A percentile compares a stretch with the other conserved stretches of the same genome.
These are phyloP conservation scores for Heliangelus exortis DNA, from an alignment of 2,797 vertebrate species.

Conservation along the genomic window DNA sequence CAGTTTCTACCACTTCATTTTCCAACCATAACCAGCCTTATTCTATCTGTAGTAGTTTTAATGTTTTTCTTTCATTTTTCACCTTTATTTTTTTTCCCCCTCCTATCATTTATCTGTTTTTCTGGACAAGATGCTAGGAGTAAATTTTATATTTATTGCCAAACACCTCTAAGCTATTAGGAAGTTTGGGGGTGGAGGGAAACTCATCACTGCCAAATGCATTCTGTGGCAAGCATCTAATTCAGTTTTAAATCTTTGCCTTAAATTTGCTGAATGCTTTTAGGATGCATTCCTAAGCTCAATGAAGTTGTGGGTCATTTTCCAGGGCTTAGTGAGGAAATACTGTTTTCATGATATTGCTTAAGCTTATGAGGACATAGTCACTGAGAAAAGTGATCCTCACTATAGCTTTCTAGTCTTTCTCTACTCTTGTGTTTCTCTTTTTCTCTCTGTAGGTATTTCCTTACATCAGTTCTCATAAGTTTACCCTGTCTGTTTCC, in stretches of 20 bases:
- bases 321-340: background rate
- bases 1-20: background rate
- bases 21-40: background rate
- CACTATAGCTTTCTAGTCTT: background rate
- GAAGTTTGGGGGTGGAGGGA: background rate
- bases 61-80: background rate
- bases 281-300: background rate
- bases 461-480: background rate
- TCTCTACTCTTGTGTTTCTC: background rate
- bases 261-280: background rate
- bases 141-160: background rate
- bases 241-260: background rate
- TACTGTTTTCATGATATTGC: background rate
- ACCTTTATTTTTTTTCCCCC: too few relatives aligned
- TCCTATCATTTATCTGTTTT: background rate
- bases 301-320: background rate
- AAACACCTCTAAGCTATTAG: accelerated
- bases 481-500: background rate
- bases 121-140: background rate
- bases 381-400: background rate
- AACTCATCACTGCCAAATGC: background rate
- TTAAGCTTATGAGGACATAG: background rate
- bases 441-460: background rate
- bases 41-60: background rate
- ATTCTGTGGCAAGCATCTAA: background rate